These are phyloP conservation scores for Volucella inflata DNA, from an alignment of 2,888 invertebrate species.

Conservation along the genomic window DNA sequence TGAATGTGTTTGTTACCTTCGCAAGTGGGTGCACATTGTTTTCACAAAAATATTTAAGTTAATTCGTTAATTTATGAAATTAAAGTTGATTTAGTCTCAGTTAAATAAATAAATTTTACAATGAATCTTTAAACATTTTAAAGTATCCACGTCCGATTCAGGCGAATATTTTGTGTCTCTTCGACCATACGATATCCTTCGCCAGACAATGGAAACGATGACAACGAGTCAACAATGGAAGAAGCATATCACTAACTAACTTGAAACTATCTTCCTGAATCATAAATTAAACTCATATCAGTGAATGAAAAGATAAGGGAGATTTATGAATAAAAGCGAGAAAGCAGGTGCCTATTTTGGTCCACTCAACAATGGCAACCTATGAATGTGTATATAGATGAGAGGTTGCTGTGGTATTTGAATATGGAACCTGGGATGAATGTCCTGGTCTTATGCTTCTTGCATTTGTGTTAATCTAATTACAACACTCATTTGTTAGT, in stretches of 20 bases:
- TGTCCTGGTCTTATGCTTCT: constrained; percentile 36
- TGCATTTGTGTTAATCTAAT: constrained; percentile 66
- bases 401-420: constrained; percentile 3
- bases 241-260: constrained; percentile 53
- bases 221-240: constrained; percentile 48
- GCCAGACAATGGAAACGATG: constrained; percentile 44
- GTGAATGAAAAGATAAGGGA: constrained; percentile 67
- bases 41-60: background rate
- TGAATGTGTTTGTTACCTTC: constrained; percentile 36
- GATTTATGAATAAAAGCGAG: constrained; percentile 67
- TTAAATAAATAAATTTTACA: constrained; percentile 1
- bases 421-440: constrained; percentile 20
- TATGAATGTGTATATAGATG: background rate
- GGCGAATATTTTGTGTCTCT: constrained; percentile 6
- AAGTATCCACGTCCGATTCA: background rate
- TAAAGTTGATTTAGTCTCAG: background rate
- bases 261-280: constrained; percentile 72
- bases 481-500: constrained; percentile 51
- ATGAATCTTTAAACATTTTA: background rate
- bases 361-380: constrained; percentile 7
- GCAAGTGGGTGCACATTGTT: background rate
- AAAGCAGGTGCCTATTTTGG: constrained; percentile 37
- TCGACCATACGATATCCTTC: constrained; percentile 48
- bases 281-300: constrained; percentile 71
- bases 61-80: constrained; percentile 1